phyloP scores from a whole-genome alignment of 1,140 invertebrate species.

The Lepeophtheirus salmonis region DNA sequence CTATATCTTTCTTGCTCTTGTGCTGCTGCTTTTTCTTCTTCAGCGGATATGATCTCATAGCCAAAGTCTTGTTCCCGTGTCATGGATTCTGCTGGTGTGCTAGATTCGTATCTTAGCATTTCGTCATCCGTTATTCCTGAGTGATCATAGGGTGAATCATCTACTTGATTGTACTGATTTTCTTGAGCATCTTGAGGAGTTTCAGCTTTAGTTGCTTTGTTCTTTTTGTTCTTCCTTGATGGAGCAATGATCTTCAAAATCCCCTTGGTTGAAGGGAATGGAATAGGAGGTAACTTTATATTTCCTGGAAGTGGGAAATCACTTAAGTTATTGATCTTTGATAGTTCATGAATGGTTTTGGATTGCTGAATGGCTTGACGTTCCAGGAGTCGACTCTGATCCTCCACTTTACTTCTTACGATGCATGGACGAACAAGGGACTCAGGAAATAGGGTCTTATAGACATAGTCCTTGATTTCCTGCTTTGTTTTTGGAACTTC shows the following conservation, averaged over 20 bases:
- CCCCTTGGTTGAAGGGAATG: conserved; percentile 6
- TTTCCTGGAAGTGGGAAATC: conserved; percentile 15
- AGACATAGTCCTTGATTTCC: conserved; percentile 3
- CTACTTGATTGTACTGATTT: not conserved
- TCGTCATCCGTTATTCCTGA: conserved; percentile 10
- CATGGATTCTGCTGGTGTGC: not conserved
- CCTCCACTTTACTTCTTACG: conserved; percentile 12
- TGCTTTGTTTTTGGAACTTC: conserved; percentile 8
- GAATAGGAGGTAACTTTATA: conserved; percentile 5
- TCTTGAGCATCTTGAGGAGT: not conserved
- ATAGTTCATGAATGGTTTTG: conserved; percentile 17
- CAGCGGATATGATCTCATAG: conserved; percentile 10
- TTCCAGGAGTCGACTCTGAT: conserved; percentile 2
- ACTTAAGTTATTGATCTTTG: conserved; percentile 16
- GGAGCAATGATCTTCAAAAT: conserved; percentile 1
- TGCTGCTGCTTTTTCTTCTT: not conserved
- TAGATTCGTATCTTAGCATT: conserved; percentile 8
- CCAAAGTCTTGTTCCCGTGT: conserved; percentile 14
- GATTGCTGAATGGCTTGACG: conserved; percentile 12
- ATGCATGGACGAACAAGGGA: conserved; percentile 1
- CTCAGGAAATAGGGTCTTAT: not conserved
- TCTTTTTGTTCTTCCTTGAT: not conserved
- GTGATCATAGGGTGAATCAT: not conserved
- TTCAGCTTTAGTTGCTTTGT: not conserved
- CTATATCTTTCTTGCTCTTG: not conserved